Percentiles rank a stretch among this genome's conserved stretches.
Evolutionary conservation across 2,113 vertebrate genomes (phyloP).

Genomic region (Lichenostomus cassidix): DNA sequence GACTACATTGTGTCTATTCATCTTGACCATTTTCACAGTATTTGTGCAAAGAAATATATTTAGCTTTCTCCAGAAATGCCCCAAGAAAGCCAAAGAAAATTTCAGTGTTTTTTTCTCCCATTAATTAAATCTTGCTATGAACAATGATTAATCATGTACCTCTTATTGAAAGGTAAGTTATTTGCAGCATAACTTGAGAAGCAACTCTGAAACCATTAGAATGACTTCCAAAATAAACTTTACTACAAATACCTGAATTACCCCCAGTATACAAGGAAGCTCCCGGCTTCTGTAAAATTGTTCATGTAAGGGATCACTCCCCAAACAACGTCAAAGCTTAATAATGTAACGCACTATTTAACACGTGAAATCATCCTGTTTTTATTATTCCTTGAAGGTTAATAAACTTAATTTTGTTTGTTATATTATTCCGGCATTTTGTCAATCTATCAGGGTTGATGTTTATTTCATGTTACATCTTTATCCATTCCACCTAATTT

Average conservation of each 20-base stretch:
- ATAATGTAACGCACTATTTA: not conserved
- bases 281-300: not conserved
- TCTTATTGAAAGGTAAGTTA: not conserved
- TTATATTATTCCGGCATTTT: not conserved
- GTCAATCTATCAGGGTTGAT: not conserved
- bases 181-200: not conserved
- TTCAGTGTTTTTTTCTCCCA: not conserved
- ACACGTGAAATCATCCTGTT: not conserved
- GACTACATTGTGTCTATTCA: not conserved
- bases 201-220: not conserved
- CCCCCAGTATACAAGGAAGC: not conserved
- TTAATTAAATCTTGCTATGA: not conserved
- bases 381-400: not conserved
- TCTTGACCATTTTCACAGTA: not conserved
- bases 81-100: not conserved
- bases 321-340: not conserved
- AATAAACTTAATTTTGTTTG: conserved; percentile 4
- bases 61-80: not conserved
- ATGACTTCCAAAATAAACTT: not conserved
- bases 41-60: not conserved
- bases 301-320: not conserved
- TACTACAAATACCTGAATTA: not conserved
- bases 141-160: not conserved
- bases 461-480: not conserved
- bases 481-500: not conserved